These are phyloP conservation scores for Macrosoma leucophasiata DNA, from an alignment of 2,888 invertebrate genomes.

Conservation along the genomic window DNA sequence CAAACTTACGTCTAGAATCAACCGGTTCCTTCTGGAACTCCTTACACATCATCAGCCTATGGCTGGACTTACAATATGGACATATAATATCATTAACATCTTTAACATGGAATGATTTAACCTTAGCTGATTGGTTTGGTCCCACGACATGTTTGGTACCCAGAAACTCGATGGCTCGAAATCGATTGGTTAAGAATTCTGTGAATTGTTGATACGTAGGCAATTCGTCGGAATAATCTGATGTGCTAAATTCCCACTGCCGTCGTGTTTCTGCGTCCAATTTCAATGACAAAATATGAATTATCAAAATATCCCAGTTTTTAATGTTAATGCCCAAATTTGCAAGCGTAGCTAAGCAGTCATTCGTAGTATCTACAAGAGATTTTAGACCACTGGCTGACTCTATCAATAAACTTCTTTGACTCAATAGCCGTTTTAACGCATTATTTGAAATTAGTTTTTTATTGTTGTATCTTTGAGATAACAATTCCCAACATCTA, in stretches of 20 bases:
- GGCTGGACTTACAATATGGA: background rate
- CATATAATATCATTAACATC: background rate
- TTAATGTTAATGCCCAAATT: background rate
- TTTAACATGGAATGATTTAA: background rate
- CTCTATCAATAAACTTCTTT: conserved; percentile 7
- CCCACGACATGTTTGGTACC: background rate
- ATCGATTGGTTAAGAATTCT: background rate
- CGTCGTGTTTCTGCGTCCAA: background rate
- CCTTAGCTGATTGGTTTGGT: background rate
- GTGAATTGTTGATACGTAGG: background rate
- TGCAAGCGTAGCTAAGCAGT: conserved; percentile 11
- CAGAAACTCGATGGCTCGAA: background rate
- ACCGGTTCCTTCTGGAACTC: conserved; percentile 14
- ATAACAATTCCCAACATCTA: conserved; percentile 6
- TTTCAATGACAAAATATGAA: background rate
- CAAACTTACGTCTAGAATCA: conserved; percentile 18
- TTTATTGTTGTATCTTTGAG: conserved; percentile 12
- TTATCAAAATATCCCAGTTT: background rate
- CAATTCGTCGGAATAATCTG: background rate
- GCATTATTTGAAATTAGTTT: conserved; percentile 9
- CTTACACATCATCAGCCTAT: conserved; percentile 13
- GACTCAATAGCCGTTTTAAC: conserved; percentile 12
- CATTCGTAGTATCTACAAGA: conserved; percentile 13
- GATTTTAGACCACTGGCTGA: conserved; percentile 14
- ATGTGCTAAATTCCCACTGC: background rate